These are phyloP conservation scores for Mirounga angustirostris DNA, from an alignment of 2,113 vertebrate species.

Conservation along the genomic window DNA sequence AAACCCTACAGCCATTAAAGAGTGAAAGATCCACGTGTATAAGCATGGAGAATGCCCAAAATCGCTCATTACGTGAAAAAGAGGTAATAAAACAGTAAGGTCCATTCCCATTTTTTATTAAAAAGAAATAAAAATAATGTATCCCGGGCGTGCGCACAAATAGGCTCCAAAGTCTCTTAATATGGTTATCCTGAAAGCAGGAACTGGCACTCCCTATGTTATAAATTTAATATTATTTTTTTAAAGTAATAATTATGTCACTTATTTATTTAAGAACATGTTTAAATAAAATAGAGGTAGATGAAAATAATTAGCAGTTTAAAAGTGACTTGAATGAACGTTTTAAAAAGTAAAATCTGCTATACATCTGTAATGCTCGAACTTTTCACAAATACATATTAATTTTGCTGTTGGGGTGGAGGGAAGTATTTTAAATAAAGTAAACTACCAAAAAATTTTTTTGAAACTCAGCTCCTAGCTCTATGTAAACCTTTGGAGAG, in stretches of 20 bases:
- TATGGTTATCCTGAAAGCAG: rapidly evolving
- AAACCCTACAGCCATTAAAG: not conserved
- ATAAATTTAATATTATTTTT: not conserved
- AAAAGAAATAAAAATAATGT: not conserved
- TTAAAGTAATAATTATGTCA: not conserved
- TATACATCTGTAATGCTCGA: not conserved
- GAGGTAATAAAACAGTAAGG: not conserved
- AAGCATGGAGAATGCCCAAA: not conserved
- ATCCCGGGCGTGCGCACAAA: not conserved
- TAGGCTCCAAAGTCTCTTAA: not conserved
- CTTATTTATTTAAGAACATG: not conserved
- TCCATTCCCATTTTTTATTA: not conserved
- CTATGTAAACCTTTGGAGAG: not conserved
- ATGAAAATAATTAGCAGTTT: not conserved
- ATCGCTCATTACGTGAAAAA: not conserved
- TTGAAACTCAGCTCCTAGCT: not conserved
- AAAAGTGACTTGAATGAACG: not conserved
- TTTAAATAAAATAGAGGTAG: not conserved
- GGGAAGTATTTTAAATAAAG: not conserved
- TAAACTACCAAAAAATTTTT: not conserved
- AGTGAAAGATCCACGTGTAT: rapidly evolving
- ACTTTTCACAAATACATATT: not conserved
- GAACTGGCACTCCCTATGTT: rapidly evolving
- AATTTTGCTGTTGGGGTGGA: not conserved
- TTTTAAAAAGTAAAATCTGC: not conserved